Conservation (phyloP, 1,140 invertebrate genomes). For the Calephelis virginiensis region DNA sequence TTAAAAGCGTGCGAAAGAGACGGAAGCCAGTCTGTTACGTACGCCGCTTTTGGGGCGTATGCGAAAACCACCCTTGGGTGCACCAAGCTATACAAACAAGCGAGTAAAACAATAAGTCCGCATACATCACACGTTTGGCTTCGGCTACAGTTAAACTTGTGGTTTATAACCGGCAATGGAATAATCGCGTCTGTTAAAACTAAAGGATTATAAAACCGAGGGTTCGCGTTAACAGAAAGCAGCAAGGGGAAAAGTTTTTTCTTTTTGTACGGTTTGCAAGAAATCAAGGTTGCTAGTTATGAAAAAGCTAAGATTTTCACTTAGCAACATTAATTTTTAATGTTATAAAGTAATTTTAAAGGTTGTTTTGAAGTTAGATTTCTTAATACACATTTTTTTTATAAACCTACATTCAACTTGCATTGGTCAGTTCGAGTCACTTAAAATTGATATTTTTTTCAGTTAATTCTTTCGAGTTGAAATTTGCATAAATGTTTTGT, state of each 20-base stretch:
- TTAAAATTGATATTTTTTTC: too few relatives aligned
- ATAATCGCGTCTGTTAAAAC: background rate
- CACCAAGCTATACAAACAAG: constrained; percentile 15
- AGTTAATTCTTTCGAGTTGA: too few relatives aligned
- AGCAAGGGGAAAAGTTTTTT: constrained; percentile 23
- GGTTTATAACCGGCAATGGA: background rate
- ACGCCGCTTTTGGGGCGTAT: constrained; percentile 49
- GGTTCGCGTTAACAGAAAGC: constrained; percentile 14
- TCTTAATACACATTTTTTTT: too few relatives aligned
- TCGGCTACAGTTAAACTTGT: background rate
- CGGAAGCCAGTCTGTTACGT: constrained; percentile 37
- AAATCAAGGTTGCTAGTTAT: constrained; percentile 22
- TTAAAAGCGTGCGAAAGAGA: constrained; percentile 51
- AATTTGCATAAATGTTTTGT: too few relatives aligned
- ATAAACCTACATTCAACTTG: too few relatives aligned
- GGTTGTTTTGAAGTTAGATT: too few relatives aligned
- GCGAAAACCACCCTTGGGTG: constrained; percentile 23
- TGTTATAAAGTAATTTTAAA: too few relatives aligned
- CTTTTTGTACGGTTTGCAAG: constrained; percentile 17
- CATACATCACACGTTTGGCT: background rate
- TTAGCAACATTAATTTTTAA: too few relatives aligned
- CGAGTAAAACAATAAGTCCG: background rate
- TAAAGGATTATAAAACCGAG: constrained; percentile 1
- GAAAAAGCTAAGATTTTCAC: background rate
- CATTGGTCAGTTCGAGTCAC: too few relatives aligned